Evolutionary conservation across 2,888 invertebrate genomes (phyloP).

Genomic region (Eustalomyia histrio): DNA sequence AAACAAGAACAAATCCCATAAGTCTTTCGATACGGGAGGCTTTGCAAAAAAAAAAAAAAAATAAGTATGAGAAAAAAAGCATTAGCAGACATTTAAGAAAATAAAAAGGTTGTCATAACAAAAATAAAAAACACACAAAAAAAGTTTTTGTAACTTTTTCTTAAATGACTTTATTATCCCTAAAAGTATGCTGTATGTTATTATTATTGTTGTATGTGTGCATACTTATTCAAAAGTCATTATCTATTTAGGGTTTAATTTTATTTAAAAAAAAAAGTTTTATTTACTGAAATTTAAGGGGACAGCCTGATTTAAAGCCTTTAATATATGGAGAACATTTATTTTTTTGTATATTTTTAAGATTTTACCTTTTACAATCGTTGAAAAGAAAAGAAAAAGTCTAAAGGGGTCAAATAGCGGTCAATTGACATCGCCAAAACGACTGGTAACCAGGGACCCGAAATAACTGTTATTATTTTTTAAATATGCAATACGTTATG

Average conservation of each 20-base stretch:
- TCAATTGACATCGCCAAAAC: no score
- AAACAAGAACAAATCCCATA: conserved; percentile 47
- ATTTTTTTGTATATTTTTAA: no score
- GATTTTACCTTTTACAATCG: no score
- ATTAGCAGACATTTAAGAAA: conserved; percentile 29
- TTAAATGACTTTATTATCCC: conserved; percentile 34
- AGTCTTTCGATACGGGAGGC: conserved; percentile 40
- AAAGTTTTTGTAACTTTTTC: not conserved
- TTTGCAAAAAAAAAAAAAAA: conserved; percentile 1
- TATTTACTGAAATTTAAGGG: no score
- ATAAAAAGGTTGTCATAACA: conserved; percentile 41
- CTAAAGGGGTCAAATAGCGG: no score
- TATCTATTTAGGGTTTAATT: not conserved
- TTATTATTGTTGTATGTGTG: not conserved
- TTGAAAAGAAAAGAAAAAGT: no score
- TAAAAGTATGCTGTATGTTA: conserved; percentile 28
- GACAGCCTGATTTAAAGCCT: no score
- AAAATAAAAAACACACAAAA: conserved; percentile 10
- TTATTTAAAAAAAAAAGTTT: no score
- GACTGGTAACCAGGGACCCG: no score
- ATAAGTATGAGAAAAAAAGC: conserved; percentile 8
- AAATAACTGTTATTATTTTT: no score
- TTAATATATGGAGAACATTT: no score
- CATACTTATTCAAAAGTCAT: conserved; percentile 33
- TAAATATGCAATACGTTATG: no score